phyloP scores from a whole-genome alignment of 2,888 invertebrate species.

The Drosophila melanocephala region DNA sequence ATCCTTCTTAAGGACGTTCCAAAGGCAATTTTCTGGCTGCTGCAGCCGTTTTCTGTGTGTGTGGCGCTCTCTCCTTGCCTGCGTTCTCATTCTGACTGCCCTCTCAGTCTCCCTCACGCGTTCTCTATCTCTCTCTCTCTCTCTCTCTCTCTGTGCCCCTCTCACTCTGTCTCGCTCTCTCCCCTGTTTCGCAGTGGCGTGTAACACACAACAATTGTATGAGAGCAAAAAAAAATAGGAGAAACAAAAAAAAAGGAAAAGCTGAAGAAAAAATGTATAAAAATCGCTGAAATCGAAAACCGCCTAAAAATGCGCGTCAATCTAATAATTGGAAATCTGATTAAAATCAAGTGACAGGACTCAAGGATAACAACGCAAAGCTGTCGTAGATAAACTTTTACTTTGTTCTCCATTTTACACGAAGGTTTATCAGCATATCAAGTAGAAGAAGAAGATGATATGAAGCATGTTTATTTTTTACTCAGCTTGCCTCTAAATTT shows the following conservation, averaged over 20 bases:
- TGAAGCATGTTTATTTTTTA: slow-evolving; percentile 1
- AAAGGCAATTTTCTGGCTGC: slow-evolving; percentile 82
- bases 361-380: slow-evolving; percentile 29
- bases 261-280: slow-evolving; percentile 18
- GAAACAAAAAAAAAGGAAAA: slow-evolving; percentile 11
- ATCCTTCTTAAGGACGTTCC: slow-evolving; percentile 85
- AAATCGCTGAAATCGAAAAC: slow-evolving; percentile 60
- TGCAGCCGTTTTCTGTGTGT: slow-evolving; percentile 45
- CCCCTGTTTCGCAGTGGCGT: neutral
- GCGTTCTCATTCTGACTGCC: slow-evolving; percentile 29
- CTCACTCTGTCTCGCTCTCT: neutral
- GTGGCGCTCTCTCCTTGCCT: slow-evolving; percentile 40
- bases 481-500: neutral
- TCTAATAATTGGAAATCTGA: slow-evolving; percentile 55
- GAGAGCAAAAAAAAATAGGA: slow-evolving; percentile 11
- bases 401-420: slow-evolving; percentile 8
- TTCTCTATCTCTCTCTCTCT: slow-evolving; percentile 15
- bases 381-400: slow-evolving; percentile 33
- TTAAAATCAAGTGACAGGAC: slow-evolving; percentile 53
- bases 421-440: slow-evolving; percentile 20
- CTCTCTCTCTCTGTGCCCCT: slow-evolving; percentile 8
- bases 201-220: slow-evolving; percentile 32
- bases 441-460: neutral
- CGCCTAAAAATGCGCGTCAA: slow-evolving; percentile 58
- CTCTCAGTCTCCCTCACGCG: slow-evolving; percentile 9